Percentiles rank a stretch among this genome's conserved stretches.
phyloP scores from a whole-genome alignment of 2,888 invertebrate species.

The Parascotia fuliginaria region DNA sequence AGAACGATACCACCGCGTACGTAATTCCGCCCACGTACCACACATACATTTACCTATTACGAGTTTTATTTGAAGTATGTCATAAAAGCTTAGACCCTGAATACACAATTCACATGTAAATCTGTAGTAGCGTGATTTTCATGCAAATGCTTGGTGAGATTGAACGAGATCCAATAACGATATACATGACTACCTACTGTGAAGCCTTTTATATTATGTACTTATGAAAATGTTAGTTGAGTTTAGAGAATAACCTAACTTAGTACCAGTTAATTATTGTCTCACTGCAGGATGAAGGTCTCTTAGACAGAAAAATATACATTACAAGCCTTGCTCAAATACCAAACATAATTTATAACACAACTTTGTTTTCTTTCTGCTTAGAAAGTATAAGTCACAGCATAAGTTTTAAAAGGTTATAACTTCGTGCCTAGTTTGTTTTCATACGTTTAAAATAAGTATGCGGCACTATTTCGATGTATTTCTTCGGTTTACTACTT shows the following conservation, averaged over 20 bases:
- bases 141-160: constrained; percentile 38
- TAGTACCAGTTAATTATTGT: too few relatives aligned
- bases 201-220: constrained; percentile 14
- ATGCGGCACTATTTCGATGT: too few relatives aligned
- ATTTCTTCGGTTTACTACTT: too few relatives aligned
- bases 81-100: constrained; percentile 33
- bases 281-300: too few relatives aligned
- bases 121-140: constrained; percentile 34
- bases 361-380: too few relatives aligned
- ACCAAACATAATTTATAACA: too few relatives aligned
- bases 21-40: constrained; percentile 22
- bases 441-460: too few relatives aligned
- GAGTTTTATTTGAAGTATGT: constrained; percentile 18
- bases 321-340: too few relatives aligned
- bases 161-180: constrained; percentile 37
- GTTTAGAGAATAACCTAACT: neutral
- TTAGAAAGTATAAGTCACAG: too few relatives aligned
- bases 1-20: neutral
- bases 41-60: constrained; percentile 22
- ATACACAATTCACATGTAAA: constrained; percentile 42
- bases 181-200: constrained; percentile 23
- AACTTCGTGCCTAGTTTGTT: too few relatives aligned
- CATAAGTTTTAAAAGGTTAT: too few relatives aligned
- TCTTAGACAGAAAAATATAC: too few relatives aligned
- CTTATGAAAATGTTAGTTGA: constrained; percentile 12